These are phyloP conservation scores for Elaphurus davidianus DNA, from an alignment of 2,113 vertebrate genomes.

Conservation along the genomic window DNA sequence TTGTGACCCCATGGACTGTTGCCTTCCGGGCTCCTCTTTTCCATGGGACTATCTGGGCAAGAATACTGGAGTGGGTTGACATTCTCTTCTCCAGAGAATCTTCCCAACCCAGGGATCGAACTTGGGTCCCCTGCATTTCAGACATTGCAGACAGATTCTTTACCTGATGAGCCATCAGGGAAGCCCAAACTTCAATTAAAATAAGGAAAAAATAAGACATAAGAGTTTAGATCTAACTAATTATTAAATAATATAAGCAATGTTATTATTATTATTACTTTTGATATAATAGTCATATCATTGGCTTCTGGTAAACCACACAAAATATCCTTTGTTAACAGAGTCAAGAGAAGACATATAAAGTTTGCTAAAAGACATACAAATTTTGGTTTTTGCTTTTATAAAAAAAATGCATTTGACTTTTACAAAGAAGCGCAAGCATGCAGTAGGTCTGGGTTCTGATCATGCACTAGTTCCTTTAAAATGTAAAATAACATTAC, in stretches of 20 bases:
- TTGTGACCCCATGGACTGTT: background rate
- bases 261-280: background rate
- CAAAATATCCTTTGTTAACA: background rate
- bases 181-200: background rate
- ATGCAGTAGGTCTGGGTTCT: background rate
- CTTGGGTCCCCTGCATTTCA: background rate
- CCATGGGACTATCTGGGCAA: background rate
- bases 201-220: background rate
- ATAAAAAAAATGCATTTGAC: background rate
- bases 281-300: background rate
- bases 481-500: constrained; percentile 6
- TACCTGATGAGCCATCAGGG: background rate
- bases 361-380: background rate
- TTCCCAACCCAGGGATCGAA: background rate
- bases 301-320: background rate
- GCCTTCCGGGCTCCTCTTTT: background rate
- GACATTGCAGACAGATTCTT: background rate
- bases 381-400: background rate
- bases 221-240: background rate
- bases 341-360: accelerated
- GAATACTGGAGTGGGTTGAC: background rate
- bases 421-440: background rate
- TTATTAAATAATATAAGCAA: background rate
- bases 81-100: background rate
- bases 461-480: background rate